phyloP scores from a whole-genome alignment of 2,797 vertebrate species.

The Enteromius paludinosus region DNA sequence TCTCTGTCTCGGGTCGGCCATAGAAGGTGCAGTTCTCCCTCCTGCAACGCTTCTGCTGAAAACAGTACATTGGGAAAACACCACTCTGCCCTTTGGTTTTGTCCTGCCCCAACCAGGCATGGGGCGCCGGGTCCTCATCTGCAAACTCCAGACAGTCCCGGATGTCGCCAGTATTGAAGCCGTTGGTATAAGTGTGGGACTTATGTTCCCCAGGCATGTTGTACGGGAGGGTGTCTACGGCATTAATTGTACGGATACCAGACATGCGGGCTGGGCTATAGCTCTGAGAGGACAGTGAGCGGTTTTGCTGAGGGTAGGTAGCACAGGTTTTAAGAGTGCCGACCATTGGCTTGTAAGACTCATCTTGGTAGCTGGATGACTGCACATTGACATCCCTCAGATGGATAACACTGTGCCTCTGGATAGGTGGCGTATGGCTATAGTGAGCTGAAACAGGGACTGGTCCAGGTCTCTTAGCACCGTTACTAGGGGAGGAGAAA shows the following conservation, averaged over 20 bases:
- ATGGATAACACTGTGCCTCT: conserved; percentile 96
- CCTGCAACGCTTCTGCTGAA: conserved; percentile 95
- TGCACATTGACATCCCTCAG: conserved; percentile 89
- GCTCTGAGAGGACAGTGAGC: conserved; percentile 94
- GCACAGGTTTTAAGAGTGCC: conserved; percentile 94
- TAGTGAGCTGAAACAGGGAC: conserved; percentile 88
- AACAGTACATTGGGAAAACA: conserved; percentile 86
- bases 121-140: conserved; percentile 86
- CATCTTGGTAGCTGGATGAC: conserved; percentile 89
- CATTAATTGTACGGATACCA: conserved; percentile 88
- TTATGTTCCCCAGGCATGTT: conserved; percentile 90
- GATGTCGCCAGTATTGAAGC: conserved; percentile 85
- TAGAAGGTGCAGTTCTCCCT: conserved; percentile 98
- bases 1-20: conserved; percentile 94
- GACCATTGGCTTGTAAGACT: conserved; percentile 87
- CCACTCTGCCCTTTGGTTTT: conserved; percentile 86
- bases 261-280: conserved; percentile 93
- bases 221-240: conserved; percentile 86
- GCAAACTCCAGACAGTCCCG: conserved; percentile 93
- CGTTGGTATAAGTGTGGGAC: conserved; percentile 95
- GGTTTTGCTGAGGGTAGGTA: conserved; percentile 98
- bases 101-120: conserved; percentile 88
- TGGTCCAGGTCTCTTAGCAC: conserved; percentile 82
- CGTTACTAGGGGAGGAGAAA: conserved; percentile 86
- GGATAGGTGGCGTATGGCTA: conserved; percentile 94